Percentiles rank a stretch among this genome's conserved stretches.
Evolutionary conservation across 2,888 invertebrate genomes (phyloP).

Genomic region (Cosmorhoe ocellata): DNA sequence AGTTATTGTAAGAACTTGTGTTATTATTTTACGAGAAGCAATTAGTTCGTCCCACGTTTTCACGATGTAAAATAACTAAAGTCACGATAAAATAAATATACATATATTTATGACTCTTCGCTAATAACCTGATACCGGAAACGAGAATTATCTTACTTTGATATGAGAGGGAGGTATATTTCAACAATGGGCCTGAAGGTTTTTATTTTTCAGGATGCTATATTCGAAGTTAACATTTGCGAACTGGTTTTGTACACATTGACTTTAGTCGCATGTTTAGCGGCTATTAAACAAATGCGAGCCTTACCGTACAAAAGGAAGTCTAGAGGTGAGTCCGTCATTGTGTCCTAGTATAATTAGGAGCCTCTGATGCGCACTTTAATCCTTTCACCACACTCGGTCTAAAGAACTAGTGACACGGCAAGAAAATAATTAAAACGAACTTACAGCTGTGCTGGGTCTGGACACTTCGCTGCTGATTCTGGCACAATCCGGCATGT

Average conservation of each 20-base stretch:
- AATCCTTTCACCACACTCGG: too few relatives aligned
- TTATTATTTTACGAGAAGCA: too few relatives aligned
- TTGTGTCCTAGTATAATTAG: too few relatives aligned
- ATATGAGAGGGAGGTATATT: too few relatives aligned
- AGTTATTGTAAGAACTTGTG: conserved; percentile 65
- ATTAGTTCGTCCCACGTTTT: too few relatives aligned
- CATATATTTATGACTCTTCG: too few relatives aligned
- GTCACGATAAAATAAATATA: too few relatives aligned
- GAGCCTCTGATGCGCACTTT: too few relatives aligned
- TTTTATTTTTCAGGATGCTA: conserved; percentile 76
- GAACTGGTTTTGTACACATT: conserved; percentile 88
- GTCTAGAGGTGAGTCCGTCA: conserved; percentile 74
- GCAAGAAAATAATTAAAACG: too few relatives aligned
- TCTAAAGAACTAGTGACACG: too few relatives aligned
- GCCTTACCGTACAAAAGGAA: conserved; percentile 85
- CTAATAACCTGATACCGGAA: too few relatives aligned
- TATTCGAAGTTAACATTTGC: conserved; percentile 89
- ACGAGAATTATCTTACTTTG: too few relatives aligned
- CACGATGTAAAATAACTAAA: neutral
- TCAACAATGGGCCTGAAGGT: neutral
- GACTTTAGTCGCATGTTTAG: conserved; percentile 83
- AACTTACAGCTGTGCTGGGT: conserved; percentile 64
- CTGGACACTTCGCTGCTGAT: conserved; percentile 92
- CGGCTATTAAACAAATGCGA: conserved; percentile 87
- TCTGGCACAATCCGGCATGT: conserved; percentile 94